Evolutionary conservation across 2,113 vertebrate species (phyloP), one percentile per base, ranked within the genome.

Genomic region (Rallus limicola): DNA sequence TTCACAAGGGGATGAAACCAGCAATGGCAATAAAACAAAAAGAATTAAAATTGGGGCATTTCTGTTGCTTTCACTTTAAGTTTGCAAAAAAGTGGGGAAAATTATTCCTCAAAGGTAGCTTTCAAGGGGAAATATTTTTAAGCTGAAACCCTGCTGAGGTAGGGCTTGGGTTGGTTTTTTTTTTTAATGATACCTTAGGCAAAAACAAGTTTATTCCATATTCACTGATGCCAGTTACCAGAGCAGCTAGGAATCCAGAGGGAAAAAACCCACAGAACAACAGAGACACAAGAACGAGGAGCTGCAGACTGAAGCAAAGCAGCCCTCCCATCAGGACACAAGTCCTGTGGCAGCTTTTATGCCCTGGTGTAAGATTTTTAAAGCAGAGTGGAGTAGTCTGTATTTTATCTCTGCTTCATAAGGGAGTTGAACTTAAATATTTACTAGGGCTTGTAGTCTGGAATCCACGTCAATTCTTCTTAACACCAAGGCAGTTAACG

Each of bases 51-150:
- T 36, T 82, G 76, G 16, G 29, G 63, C 48, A 82, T 11, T 24
- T 88, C 60, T 55, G 63, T 42, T 74, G 31, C 31, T 87, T 82
- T 79, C 33, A 44, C 74, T 93, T 77, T 67, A 84, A 83, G 55
- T 75, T 48, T 52, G 46, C 3, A 38, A 88, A 48, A 69, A 67
- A 42, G 16, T 9, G 29, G 14, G 29, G 86, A 56, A 65, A 74
- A 34, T 16, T 3, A 68, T 68, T 80, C 10, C 56, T 86, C 52
- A 75, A 87, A 93, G 31, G 53, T 58, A 62, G 63, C 62, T 95
- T 95, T 90, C 64, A 83, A 79, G 53, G 16, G 80, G 60, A 92
- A 79, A 68, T 75, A 59, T 52, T 91, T 93, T 69, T 58, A 91
- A 82, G 65, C n/a, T 74, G 53, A 88, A 94, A 70, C 40, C 14